Conservation (phyloP, 2,888 invertebrate species). For the Hemithea aestivaria region DNA sequence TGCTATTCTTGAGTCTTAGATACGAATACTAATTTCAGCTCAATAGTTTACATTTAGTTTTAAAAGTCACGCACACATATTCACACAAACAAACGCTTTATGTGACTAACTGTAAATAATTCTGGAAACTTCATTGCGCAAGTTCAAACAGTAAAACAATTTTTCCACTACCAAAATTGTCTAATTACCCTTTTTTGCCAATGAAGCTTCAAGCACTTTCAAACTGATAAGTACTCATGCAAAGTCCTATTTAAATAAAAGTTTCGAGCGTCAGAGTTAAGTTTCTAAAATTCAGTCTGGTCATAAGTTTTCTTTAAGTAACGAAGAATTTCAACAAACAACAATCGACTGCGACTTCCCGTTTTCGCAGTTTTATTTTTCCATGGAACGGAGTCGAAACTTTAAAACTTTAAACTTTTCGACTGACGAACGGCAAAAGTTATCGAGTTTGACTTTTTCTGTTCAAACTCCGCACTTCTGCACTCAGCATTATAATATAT, state of each 20-base stretch:
- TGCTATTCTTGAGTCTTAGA: too few species aligned
- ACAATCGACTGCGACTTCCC: conserved; percentile 22
- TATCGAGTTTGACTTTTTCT: conserved; percentile 11
- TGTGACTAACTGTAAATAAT: too few species aligned
- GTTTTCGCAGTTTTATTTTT: conserved; percentile 17
- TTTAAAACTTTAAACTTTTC: conserved; percentile 12
- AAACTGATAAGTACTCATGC: conserved; percentile 19
- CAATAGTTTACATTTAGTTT: too few species aligned
- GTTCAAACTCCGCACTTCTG: not conserved
- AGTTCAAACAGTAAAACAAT: not conserved
- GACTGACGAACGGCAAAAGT: conserved; percentile 8
- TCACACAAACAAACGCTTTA: too few species aligned
- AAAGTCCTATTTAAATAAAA: conserved; percentile 22
- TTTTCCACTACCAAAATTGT: conserved; percentile 3
- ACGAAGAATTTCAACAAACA: conserved; percentile 23
- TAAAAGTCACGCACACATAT: too few species aligned
- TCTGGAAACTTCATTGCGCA: too few species aligned
- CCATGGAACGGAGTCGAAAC: conserved; percentile 8
- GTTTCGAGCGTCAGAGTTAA: conserved; percentile 18
- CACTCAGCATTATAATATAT: not conserved
- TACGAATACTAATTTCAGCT: too few species aligned
- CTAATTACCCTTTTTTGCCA: conserved; percentile 6
- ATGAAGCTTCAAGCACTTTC: conserved; percentile 10
- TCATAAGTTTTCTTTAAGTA: conserved; percentile 24
- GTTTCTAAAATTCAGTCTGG: conserved; percentile 21